Base-by-base conservation (phyloP, 2,113 vertebrate genomes). In the Megatriorchis doriae region DNA sequence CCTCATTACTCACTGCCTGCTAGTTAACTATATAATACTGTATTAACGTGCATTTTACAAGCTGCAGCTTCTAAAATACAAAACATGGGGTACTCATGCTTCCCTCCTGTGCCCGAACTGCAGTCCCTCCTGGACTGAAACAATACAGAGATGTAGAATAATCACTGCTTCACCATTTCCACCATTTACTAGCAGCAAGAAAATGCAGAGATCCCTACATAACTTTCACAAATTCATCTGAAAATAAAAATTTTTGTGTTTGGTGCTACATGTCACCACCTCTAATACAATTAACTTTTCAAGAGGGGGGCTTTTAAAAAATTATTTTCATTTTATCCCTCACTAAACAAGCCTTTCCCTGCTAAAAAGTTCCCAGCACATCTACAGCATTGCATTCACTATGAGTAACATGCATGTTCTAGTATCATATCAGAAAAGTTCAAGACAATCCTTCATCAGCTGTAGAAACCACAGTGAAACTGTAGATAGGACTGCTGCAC, bases 391-490 rank as follows among this genome's bases (percentile, higher is more conserved):
- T 81, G 82, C 7, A 72, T 73, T 87, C 84, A 55, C 59, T 72
- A 77, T 86, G 89, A 94, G 23, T 89, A 96, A 91, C 23, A 42
- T 1, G 2, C 1, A 26, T 42, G 48, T 45, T 68, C 56, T 79
- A 15, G n/a, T 29, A 45, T 89, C 84, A 29, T 59, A 85, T 52
- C 95, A 94, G 90, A 81, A 94, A 96, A 90, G 88, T 85, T 88
- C 85, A 89, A 83, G 95, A 94, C 87, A 92, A 96, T 85, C 95
- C 81, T 73, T 56, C 87, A 97, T 96, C 97, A 96, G 96, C 96
- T 97, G 97, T 96, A 97, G 22, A 97, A 97, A 97, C 97, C 97
- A 96, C 97, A 97, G 68, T 67, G 73, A 86, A 94, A 96, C 84
- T 73, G 80, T 91, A 95, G 92, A 83, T 58, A 96, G 90, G 81